Base-by-base conservation (phyloP, 1,140 invertebrate species). In the Pogonomyrmex barbatus region DNA sequence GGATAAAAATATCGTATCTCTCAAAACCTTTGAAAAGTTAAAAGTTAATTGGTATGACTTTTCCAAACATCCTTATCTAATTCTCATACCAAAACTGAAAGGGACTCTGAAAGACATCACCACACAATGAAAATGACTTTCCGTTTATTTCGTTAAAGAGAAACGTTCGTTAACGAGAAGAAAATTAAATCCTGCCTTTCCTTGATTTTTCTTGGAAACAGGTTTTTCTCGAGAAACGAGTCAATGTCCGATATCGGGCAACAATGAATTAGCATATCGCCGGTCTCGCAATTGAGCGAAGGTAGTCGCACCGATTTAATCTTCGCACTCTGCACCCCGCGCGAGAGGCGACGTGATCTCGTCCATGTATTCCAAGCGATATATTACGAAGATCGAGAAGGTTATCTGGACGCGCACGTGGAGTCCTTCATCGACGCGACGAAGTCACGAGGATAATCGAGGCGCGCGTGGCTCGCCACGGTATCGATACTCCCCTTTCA, bases 321-420 rank as follows among this genome's bases (percentile, higher is more conserved):
- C 77, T 52, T 71, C 10, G 67, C 9, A 56, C 65, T 81, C 65
- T 70, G 36, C 36, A 70, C 39, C 14, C 65, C 36, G 24, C 9
- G 14, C 50, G 62, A 68, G 39, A 45, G 54, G 33, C 17, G 56
- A 73, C 14, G 42, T 36, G 54, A 71, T 24, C 45, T 30, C 17
- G 56, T 73, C 17, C 54, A 39, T 79, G 2, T 63, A 50, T 79
- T 60, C 5, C 47, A 33, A 68, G 24, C 17, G 60, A 82, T 60
- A 42, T 45, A 47, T 82, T 33, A 30, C 17, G 54, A 58, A 65
- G 67, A 73, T 60, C 56, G 54, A 14, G 73, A 85, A 88, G 86
- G 47, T 84, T 88, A 88, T 78, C 79, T 87, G 39, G 50, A 84
- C 42, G 42, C 47, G 45, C 63, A 63, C 78, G 86, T 73, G 70